These are phyloP conservation scores for Chloroclysta siterata DNA, from an alignment of 2,888 invertebrate genomes.

Conservation along the genomic window DNA sequence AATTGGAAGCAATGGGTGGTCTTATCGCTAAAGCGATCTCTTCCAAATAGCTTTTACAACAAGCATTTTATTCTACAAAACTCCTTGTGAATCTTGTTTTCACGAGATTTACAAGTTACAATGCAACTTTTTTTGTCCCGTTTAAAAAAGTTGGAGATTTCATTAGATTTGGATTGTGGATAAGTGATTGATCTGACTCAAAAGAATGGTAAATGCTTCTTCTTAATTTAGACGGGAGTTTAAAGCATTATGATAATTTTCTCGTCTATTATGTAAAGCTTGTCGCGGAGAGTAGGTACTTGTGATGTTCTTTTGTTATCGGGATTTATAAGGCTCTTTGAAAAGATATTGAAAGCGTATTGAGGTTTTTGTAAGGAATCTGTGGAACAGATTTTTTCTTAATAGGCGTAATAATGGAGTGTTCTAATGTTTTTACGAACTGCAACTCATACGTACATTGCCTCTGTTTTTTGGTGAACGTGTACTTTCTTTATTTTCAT, in stretches of 20 bases:
- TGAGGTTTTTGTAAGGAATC: constrained; percentile 3
- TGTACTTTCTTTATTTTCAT: no score
- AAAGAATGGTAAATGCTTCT: constrained; percentile 14
- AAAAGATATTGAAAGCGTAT: constrained; percentile 1
- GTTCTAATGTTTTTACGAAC: background rate
- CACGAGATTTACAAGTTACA: no score
- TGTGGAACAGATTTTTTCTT: background rate
- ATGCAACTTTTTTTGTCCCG: background rate
- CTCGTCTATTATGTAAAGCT: constrained; percentile 17
- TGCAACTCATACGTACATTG: background rate
- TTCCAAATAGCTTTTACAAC: no score
- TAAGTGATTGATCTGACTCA: constrained; percentile 25
- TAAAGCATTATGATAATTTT: constrained; percentile 22
- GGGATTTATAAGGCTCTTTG: background rate
- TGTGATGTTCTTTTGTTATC: constrained; percentile 10
- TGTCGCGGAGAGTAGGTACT: background rate
- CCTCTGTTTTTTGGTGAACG: no score
- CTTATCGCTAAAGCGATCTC: no score
- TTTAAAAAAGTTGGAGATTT: constrained; percentile 37
- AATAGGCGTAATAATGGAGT: background rate
- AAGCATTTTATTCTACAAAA: no score
- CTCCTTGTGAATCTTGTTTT: no score
- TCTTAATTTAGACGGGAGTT: constrained; percentile 18
- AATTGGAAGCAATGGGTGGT: no score
- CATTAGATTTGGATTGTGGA: constrained; percentile 36